Base-by-base conservation (phyloP, 2,113 vertebrate genomes). In the Tonatia bakeri region DNA sequence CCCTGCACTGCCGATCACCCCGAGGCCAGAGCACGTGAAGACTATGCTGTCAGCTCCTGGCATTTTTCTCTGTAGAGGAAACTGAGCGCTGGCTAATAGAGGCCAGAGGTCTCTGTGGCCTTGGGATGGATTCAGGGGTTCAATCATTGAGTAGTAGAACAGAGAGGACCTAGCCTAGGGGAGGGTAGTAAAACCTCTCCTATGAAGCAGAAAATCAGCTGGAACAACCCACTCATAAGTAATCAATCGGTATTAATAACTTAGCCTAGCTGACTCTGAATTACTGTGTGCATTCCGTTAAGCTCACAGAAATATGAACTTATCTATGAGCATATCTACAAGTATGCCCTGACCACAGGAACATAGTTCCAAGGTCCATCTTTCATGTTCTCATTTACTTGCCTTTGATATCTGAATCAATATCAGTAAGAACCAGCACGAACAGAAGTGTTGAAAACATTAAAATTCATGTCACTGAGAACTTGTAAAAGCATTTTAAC, bases 161-260 rank as follows among this genome's bases (percentile, higher is more conserved):
- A 88, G 67, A 96, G 79, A 95, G 80, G 86, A 89, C 73, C 89
- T 95, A 82, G 94, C 97, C 77, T 94, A 40, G 79, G 89, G 95
- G 84, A 64, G 38, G 31, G 59, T 79, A 95, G 96, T 96, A 96
- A 97, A 96, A 96, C 88, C n/a, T 96, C 61, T 96, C 89, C 64
- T 83, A 3, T 80, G 89, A 97, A 96, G 97, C 96, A 96, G 91
- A 97, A 98, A 97, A 97, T 97, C 95, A 91, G 73, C 93, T 93
- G 56, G 82, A 97, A 83, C 77, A 96, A 40, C 93, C 91, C 56
- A 80, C 91, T 96, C 77, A 65, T 79, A 95, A 95, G 92, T 87
- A 94, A 96, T 89, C 94, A 88, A 70, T 91, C 64, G 81, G 61
- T 75, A 65, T 94, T 90, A 88, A 92, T 83, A 93, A 91, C 67